Percentiles rank a stretch among this genome's conserved stretches.
These are phyloP conservation scores for Rhyacophila brunnea DNA, from an alignment of 1,140 invertebrate genomes.

Conservation along the genomic window DNA sequence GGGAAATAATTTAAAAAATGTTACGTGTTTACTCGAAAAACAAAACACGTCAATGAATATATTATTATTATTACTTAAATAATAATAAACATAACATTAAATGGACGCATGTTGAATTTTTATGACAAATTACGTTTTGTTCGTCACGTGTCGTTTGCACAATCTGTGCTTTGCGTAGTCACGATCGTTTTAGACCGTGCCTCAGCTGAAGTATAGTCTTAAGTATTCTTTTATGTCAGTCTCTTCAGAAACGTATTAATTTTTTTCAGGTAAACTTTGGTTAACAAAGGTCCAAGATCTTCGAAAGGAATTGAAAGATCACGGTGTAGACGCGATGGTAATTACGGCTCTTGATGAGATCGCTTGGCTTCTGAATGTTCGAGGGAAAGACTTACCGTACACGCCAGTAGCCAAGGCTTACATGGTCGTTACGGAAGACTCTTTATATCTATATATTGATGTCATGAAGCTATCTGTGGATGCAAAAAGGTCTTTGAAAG, in stretches of 20 bases:
- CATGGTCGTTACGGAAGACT: constrained; percentile 65
- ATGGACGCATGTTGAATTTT: too few relatives aligned
- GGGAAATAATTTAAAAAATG: too few relatives aligned
- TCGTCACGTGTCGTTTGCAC: too few relatives aligned
- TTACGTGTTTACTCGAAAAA: too few relatives aligned
- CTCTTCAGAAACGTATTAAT: neutral
- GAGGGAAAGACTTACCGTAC: constrained; percentile 85
- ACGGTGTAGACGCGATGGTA: constrained; percentile 74
- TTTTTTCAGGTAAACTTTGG: constrained; percentile 53
- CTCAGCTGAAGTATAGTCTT: too few relatives aligned
- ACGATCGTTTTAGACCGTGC: too few relatives aligned
- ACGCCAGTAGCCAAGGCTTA: constrained; percentile 84
- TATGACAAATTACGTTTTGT: too few relatives aligned
- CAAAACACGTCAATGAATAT: too few relatives aligned
- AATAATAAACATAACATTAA: too few relatives aligned
- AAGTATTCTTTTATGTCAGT: too few relatives aligned
- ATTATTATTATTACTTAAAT: too few relatives aligned
- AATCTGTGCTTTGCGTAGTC: too few relatives aligned
- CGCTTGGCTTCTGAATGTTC: constrained; percentile 93
- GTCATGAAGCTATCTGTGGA: constrained; percentile 57
- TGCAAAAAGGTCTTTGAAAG: constrained; percentile 54
- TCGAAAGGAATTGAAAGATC: constrained; percentile 62
- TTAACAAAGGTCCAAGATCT: constrained; percentile 70
- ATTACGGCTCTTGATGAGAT: constrained; percentile 90
- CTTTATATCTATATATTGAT: constrained; percentile 64